These are phyloP conservation scores for Acanthaster planci DNA, from an alignment of 35 echinoderm and acorn worm genomes.

Conservation along the genomic window DNA sequence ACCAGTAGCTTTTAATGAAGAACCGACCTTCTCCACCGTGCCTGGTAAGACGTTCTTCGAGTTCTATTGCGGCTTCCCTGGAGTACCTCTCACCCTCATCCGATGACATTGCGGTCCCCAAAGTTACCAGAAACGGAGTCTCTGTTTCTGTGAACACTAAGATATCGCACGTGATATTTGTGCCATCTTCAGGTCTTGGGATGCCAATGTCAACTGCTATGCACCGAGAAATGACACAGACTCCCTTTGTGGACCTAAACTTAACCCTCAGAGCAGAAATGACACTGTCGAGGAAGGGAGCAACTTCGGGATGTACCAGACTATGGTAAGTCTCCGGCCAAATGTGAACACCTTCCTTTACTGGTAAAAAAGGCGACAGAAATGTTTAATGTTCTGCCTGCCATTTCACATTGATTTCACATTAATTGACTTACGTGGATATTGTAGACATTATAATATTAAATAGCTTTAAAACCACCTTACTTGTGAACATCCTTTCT, in stretches of 20 bases:
- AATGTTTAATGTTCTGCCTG: background rate
- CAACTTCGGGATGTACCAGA: background rate
- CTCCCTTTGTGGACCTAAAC: background rate
- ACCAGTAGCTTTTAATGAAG: conserved; percentile 3
- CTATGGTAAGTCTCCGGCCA: conserved; percentile 9
- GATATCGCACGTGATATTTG: background rate
- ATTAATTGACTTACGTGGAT: no score
- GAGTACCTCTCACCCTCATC: background rate
- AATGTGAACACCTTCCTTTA: conserved; percentile 13
- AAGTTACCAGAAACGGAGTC: background rate
- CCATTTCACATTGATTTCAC: no score
- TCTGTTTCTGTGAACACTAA: conserved; percentile 15
- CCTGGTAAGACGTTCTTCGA: background rate
- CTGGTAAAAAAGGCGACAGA: background rate
- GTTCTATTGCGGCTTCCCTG: background rate
- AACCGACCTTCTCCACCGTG: conserved; percentile 15
- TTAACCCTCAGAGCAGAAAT: background rate
- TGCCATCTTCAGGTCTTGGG: background rate
- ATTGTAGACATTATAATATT: no score
- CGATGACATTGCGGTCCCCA: background rate
- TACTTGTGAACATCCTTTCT: conserved; percentile 16
- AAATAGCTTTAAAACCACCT: background rate
- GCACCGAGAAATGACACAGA: background rate
- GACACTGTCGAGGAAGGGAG: background rate
- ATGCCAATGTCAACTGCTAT: conserved; percentile 6